These are phyloP conservation scores for Cyclina sinensis DNA, from an alignment of 1,140 invertebrate species.

Conservation along the genomic window DNA sequence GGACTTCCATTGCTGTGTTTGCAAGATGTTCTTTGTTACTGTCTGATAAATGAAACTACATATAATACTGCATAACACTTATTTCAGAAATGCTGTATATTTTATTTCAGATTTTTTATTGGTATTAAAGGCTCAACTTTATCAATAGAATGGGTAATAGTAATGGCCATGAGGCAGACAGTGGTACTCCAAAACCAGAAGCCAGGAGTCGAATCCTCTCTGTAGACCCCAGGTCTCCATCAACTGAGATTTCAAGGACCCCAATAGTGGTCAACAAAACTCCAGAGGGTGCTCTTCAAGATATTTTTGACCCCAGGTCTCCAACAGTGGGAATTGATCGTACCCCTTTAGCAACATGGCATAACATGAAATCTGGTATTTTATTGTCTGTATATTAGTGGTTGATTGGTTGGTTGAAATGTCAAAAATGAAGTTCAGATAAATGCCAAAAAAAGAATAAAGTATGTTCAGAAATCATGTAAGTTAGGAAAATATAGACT, in stretches of 20 bases:
- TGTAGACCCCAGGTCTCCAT: conserved; percentile 68
- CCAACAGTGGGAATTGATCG: conserved; percentile 69
- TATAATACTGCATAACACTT: too few relatives aligned
- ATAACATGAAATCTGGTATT: conserved; percentile 16
- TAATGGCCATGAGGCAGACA: conserved; percentile 26
- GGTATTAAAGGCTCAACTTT: not conserved
- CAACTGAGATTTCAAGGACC: conserved; percentile 61
- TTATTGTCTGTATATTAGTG: too few relatives aligned
- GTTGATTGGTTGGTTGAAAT: not conserved
- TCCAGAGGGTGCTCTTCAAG: conserved; percentile 26
- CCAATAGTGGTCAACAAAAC: conserved; percentile 69
- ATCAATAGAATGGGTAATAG: conserved; percentile 52
- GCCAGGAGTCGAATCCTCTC: conserved; percentile 23
- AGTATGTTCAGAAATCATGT: too few relatives aligned
- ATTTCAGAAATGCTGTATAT: not conserved
- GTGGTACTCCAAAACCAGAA: not conserved
- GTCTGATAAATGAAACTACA: not conserved
- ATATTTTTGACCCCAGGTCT: conserved; percentile 66
- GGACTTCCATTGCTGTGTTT: too few relatives aligned
- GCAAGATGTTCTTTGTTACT: not conserved
- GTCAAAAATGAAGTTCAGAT: too few relatives aligned
- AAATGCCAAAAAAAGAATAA: too few relatives aligned
- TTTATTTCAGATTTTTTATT: not conserved
- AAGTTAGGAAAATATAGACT: too few relatives aligned
- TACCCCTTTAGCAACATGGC: conserved; percentile 59